These are phyloP conservation scores for Julus scandinavius DNA, from an alignment of 2,888 invertebrate species.

Conservation along the genomic window DNA sequence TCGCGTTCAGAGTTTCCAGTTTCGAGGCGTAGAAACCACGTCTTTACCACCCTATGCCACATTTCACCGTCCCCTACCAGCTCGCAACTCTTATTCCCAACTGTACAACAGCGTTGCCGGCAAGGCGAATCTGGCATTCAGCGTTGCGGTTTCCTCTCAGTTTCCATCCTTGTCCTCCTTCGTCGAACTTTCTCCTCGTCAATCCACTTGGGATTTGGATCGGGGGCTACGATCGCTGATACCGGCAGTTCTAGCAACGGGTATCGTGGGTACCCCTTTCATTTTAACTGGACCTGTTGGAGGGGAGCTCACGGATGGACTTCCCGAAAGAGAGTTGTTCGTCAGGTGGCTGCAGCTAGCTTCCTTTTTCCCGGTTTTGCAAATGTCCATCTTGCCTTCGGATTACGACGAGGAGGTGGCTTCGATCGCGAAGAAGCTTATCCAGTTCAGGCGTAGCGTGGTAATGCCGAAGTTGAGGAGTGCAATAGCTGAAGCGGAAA, in stretches of 20 bases:
- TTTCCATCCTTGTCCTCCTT: slow-evolving; percentile 77
- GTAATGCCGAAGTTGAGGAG: slow-evolving; percentile 81
- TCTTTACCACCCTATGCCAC: slow-evolving; percentile 87
- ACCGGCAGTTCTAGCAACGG: slow-evolving; percentile 87
- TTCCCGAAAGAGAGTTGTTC: slow-evolving; percentile 83
- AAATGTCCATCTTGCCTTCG: slow-evolving; percentile 89
- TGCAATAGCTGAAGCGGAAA: slow-evolving; percentile 80
- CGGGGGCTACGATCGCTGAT: slow-evolving; percentile 80
- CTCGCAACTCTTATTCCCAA: slow-evolving; percentile 84
- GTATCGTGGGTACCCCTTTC: slow-evolving; percentile 91
- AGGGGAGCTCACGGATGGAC: slow-evolving; percentile 68
- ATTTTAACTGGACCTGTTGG: slow-evolving; percentile 94
- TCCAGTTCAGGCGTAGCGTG: slow-evolving; percentile 71
- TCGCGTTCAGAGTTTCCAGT: slow-evolving; percentile 84
- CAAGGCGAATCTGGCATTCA: slow-evolving; percentile 72
- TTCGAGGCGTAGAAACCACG: slow-evolving; percentile 81
- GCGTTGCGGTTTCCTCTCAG: slow-evolving; percentile 83
- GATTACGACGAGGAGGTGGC: slow-evolving; percentile 79
- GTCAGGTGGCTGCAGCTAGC: slow-evolving; percentile 91
- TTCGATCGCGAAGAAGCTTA: slow-evolving; percentile 64
- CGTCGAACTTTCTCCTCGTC: slow-evolving; percentile 84
- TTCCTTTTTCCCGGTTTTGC: slow-evolving; percentile 90
- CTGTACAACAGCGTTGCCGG: slow-evolving; percentile 60
- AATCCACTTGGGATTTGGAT: slow-evolving; percentile 81
- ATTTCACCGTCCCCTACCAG: slow-evolving; percentile 74